These are phyloP conservation scores for Sus scrofa DNA, from an alignment of 2,113 vertebrate species.

Conservation along the genomic window T2T-Sscrofa CM000820.6:77632501-77633000, in stretches of 20 bases:
- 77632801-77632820: not conserved
- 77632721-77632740: not conserved
- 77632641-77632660: not conserved
- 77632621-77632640: not conserved
- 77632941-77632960: not conserved
- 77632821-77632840: not conserved
- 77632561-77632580: not conserved
- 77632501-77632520: not conserved
- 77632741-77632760: not conserved
- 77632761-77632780: not conserved
- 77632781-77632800: not conserved
- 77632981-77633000: not conserved
- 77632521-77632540: not conserved
- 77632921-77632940: not conserved
- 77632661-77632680: not conserved
- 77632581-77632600: not conserved
- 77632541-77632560: not conserved
- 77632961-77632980: constrained; percentile 31
- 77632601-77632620: not conserved
- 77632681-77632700: not conserved
- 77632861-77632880: not conserved
- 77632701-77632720: not conserved
- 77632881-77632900: not conserved
- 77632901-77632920: not conserved
- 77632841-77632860: not conserved